A percentile compares a stretch with the other conserved stretches of the same genome.
phyloP scores from a whole-genome alignment of 2,113 vertebrate species.

The Psettodes erumei region DNA sequence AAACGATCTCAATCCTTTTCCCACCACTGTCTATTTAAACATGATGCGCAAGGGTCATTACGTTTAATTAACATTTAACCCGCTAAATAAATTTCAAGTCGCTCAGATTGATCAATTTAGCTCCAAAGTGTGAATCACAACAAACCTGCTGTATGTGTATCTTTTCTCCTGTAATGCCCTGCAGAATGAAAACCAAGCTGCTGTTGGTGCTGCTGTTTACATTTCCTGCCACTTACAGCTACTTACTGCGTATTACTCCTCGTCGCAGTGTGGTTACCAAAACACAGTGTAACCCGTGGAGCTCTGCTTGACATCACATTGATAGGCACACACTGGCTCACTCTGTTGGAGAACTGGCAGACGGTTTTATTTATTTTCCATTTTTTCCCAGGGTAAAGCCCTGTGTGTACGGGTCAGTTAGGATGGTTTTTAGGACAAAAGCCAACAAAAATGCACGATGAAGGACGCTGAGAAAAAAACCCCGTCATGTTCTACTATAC shows the following conservation, averaged over 20 bases:
- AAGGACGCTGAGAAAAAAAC: not conserved
- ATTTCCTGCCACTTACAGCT: slow-evolving; percentile 69
- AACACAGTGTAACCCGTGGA: slow-evolving; percentile 49
- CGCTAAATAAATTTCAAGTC: not conserved
- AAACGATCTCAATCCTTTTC: not conserved
- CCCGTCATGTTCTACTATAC: not conserved
- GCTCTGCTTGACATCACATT: slow-evolving; percentile 64
- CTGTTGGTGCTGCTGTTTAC: slow-evolving; percentile 55
- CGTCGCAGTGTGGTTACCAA: slow-evolving; percentile 67
- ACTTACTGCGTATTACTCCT: slow-evolving; percentile 64
- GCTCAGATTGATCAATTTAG: not conserved
- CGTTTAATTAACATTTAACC: not conserved
- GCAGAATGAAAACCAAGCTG: slow-evolving; percentile 52
- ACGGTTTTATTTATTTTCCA: slow-evolving; percentile 53
- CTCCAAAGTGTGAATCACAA: not conserved
- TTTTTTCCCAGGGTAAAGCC: slow-evolving; percentile 40
- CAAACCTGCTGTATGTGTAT: slow-evolving; percentile 16
- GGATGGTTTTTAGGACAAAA: slow-evolving; percentile 43
- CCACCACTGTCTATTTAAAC: not conserved
- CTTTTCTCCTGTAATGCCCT: not conserved
- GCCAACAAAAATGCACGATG: slow-evolving; percentile 25
- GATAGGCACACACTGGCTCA: slow-evolving; percentile 50
- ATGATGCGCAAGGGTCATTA: not conserved
- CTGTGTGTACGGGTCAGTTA: slow-evolving; percentile 31
- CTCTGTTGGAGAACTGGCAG: slow-evolving; percentile 50